A percentile compares a stretch with the other conserved stretches of the same genome.
These are phyloP conservation scores for Muscidifurax raptorellus DNA, from an alignment of 1,140 invertebrate species.

Conservation along the genomic window DNA sequence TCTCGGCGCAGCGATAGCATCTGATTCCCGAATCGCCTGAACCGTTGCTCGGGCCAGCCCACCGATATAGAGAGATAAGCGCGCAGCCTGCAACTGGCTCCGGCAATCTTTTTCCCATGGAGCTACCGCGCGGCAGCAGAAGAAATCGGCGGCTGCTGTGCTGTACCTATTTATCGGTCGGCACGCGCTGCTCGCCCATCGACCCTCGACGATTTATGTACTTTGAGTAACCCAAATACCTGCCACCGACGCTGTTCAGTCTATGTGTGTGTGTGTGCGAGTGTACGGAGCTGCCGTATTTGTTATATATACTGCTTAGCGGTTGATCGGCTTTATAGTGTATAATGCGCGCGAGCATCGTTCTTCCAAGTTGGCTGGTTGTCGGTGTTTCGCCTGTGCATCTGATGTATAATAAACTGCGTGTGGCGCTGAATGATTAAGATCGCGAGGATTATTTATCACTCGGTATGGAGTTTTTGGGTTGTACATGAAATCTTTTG, in stretches of 20 bases:
- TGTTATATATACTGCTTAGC: too few relatives aligned
- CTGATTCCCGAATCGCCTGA: conserved; percentile 33
- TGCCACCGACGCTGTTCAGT: not conserved
- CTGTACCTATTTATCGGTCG: conserved; percentile 15
- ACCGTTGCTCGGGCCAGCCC: not conserved
- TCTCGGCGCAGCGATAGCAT: conserved; percentile 17
- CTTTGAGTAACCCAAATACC: conserved; percentile 38
- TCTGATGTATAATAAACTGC: too few relatives aligned
- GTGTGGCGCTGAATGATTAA: not conserved
- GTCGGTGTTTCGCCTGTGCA: not conserved
- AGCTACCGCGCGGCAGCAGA: not conserved
- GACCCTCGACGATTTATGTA: conserved; percentile 36
- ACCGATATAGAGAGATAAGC: not conserved
- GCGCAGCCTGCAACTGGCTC: not conserved
- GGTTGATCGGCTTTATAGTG: not conserved
- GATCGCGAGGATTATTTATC: not conserved
- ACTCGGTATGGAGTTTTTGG: too few relatives aligned
- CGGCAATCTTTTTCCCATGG: conserved; percentile 19
- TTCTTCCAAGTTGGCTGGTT: not conserved
- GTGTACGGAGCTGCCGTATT: not conserved
- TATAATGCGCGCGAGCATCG: not conserved
- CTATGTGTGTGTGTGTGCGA: not conserved
- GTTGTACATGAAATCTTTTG: too few relatives aligned
- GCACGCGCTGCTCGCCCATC: conserved; percentile 25
- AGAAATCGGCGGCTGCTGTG: not conserved